A percentile compares a stretch with the other conserved stretches of the same genome.
phyloP scores from a whole-genome alignment of 2,113 vertebrate genomes.

The Formicarius rufipectus region DNA sequence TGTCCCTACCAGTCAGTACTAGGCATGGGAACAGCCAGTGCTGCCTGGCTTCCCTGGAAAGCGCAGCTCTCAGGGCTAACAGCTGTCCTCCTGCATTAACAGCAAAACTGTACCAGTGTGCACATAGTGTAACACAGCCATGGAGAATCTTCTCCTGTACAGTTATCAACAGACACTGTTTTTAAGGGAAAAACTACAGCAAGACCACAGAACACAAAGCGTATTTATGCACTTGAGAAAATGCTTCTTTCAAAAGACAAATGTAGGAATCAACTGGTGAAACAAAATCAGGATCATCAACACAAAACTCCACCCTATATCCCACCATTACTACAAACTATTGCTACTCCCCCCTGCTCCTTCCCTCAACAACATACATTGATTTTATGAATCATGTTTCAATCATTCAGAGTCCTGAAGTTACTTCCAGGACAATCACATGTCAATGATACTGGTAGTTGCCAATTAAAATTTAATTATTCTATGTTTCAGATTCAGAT shows the following conservation, averaged over 20 bases:
- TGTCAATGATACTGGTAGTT: background rate
- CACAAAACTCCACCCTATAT: no score
- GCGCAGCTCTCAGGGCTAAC: fast-evolving
- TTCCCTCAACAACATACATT: background rate
- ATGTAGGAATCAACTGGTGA: background rate
- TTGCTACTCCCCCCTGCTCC: no score
- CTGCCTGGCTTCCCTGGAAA: background rate
- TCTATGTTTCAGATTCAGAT: background rate
- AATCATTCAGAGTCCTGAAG: fast-evolving
- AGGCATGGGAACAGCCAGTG: background rate
- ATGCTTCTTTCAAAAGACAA: background rate
- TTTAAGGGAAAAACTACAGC: background rate
- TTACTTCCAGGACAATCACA: background rate
- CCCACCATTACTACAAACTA: no score
- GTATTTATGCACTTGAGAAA: background rate
- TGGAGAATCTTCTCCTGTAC: background rate
- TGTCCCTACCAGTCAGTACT: no score
- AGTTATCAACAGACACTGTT: background rate
- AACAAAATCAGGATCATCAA: no score
- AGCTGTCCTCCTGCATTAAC: background rate
- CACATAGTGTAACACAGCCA: fast-evolving
- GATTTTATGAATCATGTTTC: no score
- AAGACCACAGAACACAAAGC: background rate
- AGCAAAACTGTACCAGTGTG: fast-evolving
- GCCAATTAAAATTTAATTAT: background rate